phyloP scores from a whole-genome alignment of 2,113 vertebrate genomes.

The Podocnemis expansa region DNA sequence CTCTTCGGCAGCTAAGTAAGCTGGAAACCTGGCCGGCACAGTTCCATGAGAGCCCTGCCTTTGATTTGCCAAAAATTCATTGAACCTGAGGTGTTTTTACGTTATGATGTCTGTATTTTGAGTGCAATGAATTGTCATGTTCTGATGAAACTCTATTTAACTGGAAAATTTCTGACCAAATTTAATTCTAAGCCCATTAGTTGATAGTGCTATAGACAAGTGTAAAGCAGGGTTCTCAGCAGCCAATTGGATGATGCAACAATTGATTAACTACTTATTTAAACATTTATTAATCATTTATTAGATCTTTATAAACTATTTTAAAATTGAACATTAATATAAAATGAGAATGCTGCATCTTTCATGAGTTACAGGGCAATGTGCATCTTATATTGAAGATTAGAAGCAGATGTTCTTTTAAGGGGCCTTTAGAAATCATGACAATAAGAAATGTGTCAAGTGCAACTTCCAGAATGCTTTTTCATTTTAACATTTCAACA shows the following conservation, averaged over 20 bases:
- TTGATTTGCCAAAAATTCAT: too few species aligned
- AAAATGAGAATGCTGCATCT: not conserved
- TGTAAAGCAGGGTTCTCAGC: not conserved
- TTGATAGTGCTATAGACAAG: not conserved
- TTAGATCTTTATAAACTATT: not conserved
- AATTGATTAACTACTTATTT: not conserved
- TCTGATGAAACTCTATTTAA: not conserved
- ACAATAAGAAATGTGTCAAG: not conserved
- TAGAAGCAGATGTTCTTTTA: not conserved
- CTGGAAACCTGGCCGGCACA: not conserved
- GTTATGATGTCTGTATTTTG: not conserved
- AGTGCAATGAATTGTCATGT: not conserved
- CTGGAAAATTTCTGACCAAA: not conserved
- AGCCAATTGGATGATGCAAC: not conserved
- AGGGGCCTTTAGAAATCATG: not conserved
- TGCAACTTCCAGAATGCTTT: not conserved
- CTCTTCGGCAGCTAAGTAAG: not conserved
- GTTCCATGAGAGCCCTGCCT: not conserved
- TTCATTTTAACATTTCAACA: not conserved
- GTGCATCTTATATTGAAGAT: not conserved
- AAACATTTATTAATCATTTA: not conserved
- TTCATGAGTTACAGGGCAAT: not conserved
- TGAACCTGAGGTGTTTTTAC: too few species aligned
- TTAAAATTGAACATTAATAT: not conserved
- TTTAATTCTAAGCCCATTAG: not conserved